Base-by-base conservation (phyloP, 2,888 invertebrate species). In the Xestoiulus laeticollis region DNA sequence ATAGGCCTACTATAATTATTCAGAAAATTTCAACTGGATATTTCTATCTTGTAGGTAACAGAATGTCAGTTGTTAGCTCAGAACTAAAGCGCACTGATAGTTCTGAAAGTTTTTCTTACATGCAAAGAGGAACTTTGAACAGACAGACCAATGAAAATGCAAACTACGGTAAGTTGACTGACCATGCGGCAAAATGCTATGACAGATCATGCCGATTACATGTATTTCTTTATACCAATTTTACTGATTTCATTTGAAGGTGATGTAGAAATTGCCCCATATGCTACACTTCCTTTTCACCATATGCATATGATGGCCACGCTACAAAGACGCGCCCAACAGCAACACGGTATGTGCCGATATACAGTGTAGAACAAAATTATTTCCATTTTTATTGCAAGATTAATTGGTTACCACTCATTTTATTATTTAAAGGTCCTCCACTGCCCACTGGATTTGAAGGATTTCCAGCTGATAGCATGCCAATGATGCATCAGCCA, bases 101-200 rank as follows among this genome's bases (percentile, higher is more conserved):
- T 87, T 85, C 87, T n/a, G 87, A 87, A 59, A 87, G 87, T 68
- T 87, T 87, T 68, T 30, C 87, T 32, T 87, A 87, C 48, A 85
- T 87, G 85, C 85, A 87, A 85, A 85, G 87, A 26, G 85, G 48
- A 85, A 83, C 83, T 3, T 10, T 83, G 2, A 53, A 87, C 19
- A 0, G 87, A 43, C 85, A 59, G 6, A 8, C 85, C 48, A 48
- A 48, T 16, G 14, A 16, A 48, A 12, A 48, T 48, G 48, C 12
- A 3, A 48, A 48, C 48, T 48, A 48, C 12, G 48, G 48, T 48
- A 48, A 48, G 48, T 48, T 48, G 16, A 12, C 48, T 48, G 12
- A 48, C 16, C 12, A 12, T 32, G 33, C 5, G 22, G 68, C 68
- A 48, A 48, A 12, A 48, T 48, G 48, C 16, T 2, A 12, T 10